Base-by-base conservation (phyloP, 2,797 vertebrate species). In the Notoglanidium macrostoma region DNA sequence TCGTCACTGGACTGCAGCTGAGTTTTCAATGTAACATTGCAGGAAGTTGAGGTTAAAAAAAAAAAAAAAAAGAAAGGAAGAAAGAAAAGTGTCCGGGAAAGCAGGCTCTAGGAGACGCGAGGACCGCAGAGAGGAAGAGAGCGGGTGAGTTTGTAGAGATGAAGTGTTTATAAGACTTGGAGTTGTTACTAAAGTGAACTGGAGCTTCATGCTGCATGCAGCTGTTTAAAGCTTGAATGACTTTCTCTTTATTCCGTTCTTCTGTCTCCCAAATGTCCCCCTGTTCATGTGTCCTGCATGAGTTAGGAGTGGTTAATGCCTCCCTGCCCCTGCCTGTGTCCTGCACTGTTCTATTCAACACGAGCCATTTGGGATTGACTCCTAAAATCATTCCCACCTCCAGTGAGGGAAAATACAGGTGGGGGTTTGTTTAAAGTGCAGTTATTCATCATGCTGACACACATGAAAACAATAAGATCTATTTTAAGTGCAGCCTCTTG, bases 91-190 rank as follows among this genome's bases (percentile, higher is more conserved):
- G 49, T 63, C 46, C 61, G 35, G 90, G 92, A 93, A 51, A 83
- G 87, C 83, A 85, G 73, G 89, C 89, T 72, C 74, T 89, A 92
- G 86, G 85, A 70, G 76, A 83, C 85, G 73, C 59, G 90, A 94
- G 94, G 91, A 93, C 93, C 90, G 93, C 26, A 17, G 72, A 76
- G 26, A 85, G 55, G 72, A 76, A 85, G 57, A 76, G 89, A 94
- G 94, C 93, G 95, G 95, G 95, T 96, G 89, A 96, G 95, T 96
- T 92, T 91, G 92, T 61, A 67, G 91, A 89, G 89, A 91, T 94
- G 92, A 91, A 94, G 78, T n/a, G 94, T 92, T 95, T 94, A 40
- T 40, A 40, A 40, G 40, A 40, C 40, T 40, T 40, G 40, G 40
- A 40, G 40, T 11, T 68, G 49, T 26, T 68, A 14, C n/a, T 29